phyloP scores from a whole-genome alignment of 2,113 vertebrate species.

The Emberiza fucata region DNA sequence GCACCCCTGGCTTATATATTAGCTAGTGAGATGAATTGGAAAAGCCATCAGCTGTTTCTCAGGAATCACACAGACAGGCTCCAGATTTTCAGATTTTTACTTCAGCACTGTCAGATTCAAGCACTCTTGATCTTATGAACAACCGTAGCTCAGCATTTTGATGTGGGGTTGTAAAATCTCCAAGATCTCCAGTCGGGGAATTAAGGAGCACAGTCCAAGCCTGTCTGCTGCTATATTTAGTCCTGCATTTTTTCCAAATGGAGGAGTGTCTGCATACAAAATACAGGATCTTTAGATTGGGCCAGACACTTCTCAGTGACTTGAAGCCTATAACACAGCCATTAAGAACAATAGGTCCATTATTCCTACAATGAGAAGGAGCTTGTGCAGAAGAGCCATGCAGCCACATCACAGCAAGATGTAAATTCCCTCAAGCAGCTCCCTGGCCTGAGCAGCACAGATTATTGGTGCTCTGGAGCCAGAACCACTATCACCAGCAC shows the following conservation, averaged over 20 bases:
- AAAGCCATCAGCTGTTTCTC: background rate
- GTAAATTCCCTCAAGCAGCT: background rate
- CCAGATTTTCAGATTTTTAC: background rate
- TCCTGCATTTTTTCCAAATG: background rate
- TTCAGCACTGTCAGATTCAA: background rate
- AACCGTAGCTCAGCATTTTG: background rate
- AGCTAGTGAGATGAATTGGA: background rate
- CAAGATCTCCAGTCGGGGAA: background rate
- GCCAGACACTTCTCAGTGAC: background rate
- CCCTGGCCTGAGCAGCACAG: fast-evolving
- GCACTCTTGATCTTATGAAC: background rate
- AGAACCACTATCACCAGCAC: background rate
- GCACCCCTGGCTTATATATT: background rate
- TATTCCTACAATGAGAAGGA: background rate
- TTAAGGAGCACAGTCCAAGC: background rate
- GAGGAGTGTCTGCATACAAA: background rate
- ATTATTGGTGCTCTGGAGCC: background rate
- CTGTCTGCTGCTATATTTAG: background rate
- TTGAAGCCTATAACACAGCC: background rate
- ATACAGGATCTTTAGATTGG: background rate
- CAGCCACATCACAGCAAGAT: background rate
- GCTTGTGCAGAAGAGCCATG: background rate
- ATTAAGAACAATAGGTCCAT: background rate
- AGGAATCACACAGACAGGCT: background rate
- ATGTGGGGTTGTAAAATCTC: background rate